Evolutionary conservation across 2,113 vertebrate species (phyloP).

Genomic region (Apus apus): DNA sequence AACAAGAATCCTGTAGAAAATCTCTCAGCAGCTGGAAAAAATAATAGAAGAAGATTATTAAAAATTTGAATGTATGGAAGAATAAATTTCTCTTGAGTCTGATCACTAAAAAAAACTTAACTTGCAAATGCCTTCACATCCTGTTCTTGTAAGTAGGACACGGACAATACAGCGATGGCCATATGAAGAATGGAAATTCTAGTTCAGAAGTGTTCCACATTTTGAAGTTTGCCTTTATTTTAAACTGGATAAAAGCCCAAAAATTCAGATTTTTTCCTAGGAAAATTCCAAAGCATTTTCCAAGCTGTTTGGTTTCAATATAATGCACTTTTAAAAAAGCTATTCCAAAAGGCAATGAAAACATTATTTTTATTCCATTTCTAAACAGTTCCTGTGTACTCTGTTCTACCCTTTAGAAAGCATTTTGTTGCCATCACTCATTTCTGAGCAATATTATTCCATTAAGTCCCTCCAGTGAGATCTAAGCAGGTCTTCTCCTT

Average conservation of each 20-base stretch:
- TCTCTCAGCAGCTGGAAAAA: background rate
- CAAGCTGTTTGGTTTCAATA: constrained; percentile 7
- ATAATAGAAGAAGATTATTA: background rate
- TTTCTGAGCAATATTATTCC: background rate
- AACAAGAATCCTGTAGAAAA: constrained; percentile 20
- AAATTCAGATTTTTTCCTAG: background rate
- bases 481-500: background rate
- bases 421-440: background rate
- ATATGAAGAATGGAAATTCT: background rate
- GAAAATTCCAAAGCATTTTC: constrained; percentile 23
- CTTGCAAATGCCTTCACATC: background rate
- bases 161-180: background rate
- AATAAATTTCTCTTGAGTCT: background rate
- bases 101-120: background rate
- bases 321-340: background rate
- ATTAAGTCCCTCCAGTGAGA: background rate
- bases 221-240: constrained; percentile 4
- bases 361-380: background rate
- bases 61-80: constrained; percentile 8
- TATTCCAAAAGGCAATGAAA: background rate
- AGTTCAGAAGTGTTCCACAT: background rate
- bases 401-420: background rate
- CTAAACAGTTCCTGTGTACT: background rate
- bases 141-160: background rate
- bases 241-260: background rate